phyloP scores from a whole-genome alignment of 1,140 invertebrate species.

The Tribolium madens region DNA sequence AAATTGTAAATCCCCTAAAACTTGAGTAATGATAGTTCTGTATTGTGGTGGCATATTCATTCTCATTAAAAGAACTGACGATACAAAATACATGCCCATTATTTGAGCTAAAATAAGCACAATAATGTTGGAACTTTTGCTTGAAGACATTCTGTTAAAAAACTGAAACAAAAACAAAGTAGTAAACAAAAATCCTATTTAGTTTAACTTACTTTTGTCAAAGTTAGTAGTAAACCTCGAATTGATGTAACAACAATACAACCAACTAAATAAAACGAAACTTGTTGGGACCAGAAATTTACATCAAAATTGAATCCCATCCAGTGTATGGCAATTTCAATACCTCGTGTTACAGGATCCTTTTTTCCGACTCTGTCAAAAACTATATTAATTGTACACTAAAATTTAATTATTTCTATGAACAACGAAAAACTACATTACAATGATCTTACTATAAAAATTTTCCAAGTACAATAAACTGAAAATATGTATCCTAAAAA shows the following conservation, averaged over 20 bases:
- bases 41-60: slow-evolving; percentile 99
- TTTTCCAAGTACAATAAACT: slow-evolving; percentile 99
- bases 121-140: slow-evolving; percentile 98
- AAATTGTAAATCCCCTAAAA: slow-evolving; percentile 97
- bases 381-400: slow-evolving; percentile 98
- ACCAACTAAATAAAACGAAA: slow-evolving; percentile 97
- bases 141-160: slow-evolving; percentile 99
- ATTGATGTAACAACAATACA: slow-evolving; percentile 99
- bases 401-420: slow-evolving; percentile 60
- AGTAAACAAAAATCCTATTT: background rate
- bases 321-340: slow-evolving; percentile 98
- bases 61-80: slow-evolving; percentile 95
- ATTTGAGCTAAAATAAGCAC: slow-evolving; percentile 97
- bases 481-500: slow-evolving; percentile 99
- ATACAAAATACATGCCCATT: slow-evolving; percentile 99
- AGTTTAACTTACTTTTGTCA: slow-evolving; percentile 87
- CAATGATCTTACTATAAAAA: slow-evolving; percentile 98
- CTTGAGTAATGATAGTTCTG: slow-evolving; percentile 96
- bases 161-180: slow-evolving; percentile 78
- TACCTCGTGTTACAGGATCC: slow-evolving; percentile 96
- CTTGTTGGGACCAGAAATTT: slow-evolving; percentile 98
- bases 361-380: slow-evolving; percentile 99
- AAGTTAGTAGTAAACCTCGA: slow-evolving; percentile 92
- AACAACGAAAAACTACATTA: no score
- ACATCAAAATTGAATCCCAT: slow-evolving; percentile 97